Evolutionary conservation across 2,797 vertebrate species (phyloP).

Genomic region (Hoplostethus mediterraneus): DNA sequence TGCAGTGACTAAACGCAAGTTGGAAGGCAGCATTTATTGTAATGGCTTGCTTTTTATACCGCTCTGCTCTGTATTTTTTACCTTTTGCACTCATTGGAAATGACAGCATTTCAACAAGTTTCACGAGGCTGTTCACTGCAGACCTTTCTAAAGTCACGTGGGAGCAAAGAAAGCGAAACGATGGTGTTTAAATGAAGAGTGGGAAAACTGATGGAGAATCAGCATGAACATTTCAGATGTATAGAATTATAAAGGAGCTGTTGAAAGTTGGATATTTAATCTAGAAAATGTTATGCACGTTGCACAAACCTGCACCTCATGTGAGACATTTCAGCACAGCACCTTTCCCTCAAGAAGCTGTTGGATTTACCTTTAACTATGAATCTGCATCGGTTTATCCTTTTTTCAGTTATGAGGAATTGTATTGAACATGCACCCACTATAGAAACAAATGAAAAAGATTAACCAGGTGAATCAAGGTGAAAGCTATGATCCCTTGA

Average conservation of each 20-base stretch:
- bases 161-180: no score
- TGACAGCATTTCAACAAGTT: no score
- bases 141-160: no score
- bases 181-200: no score
- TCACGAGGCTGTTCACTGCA: no score
- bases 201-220: background rate
- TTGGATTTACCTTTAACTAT: background rate
- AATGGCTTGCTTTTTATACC: conserved; percentile 17
- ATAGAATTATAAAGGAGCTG: background rate
- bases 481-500: background rate
- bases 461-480: background rate
- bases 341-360: background rate
- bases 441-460: background rate
- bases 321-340: background rate
- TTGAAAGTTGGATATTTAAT: background rate
- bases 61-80: conserved; percentile 1
- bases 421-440: no score
- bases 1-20: conserved; percentile 57
- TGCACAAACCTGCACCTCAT: background rate
- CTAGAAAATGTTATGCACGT: background rate
- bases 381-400: background rate
- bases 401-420: no score
- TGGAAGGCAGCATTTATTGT: background rate
- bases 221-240: background rate
- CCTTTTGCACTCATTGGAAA: conserved; percentile 1